These are phyloP conservation scores for Macropis europaea DNA, from an alignment of 2,888 invertebrate genomes.

Conservation along the genomic window DNA sequence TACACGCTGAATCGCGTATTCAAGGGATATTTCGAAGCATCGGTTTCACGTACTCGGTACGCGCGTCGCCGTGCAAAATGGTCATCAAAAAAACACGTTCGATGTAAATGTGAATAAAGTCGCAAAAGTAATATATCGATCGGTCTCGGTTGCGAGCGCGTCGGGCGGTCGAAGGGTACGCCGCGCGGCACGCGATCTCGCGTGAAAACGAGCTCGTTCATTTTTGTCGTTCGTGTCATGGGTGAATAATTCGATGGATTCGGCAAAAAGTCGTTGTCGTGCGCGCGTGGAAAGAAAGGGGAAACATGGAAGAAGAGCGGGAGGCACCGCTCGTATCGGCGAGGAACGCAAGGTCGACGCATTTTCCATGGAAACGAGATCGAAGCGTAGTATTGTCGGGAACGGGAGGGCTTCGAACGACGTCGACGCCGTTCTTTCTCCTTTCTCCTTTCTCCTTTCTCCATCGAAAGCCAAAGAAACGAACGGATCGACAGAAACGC, in stretches of 20 bases:
- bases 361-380: neutral
- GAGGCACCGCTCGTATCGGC: neutral
- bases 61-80: slow-evolving; percentile 44
- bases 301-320: neutral
- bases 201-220: slow-evolving; percentile 23
- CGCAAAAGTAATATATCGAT: slow-evolving; percentile 39
- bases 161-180: slow-evolving; percentile 6
- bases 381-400: neutral
- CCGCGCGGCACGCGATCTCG: slow-evolving; percentile 10
- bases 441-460: too few relatives aligned
- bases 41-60: slow-evolving; percentile 39
- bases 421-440: too few relatives aligned
- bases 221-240: slow-evolving; percentile 1
- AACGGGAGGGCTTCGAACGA: too few relatives aligned
- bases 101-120: slow-evolving; percentile 52
- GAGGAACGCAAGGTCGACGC: neutral
- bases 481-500: too few relatives aligned
- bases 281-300: neutral
- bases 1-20: slow-evolving; percentile 22
- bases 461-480: too few relatives aligned
- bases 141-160: slow-evolving; percentile 23
- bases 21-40: slow-evolving; percentile 25
- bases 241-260: slow-evolving; percentile 10
- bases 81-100: slow-evolving; percentile 59
- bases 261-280: slow-evolving; percentile 18